A percentile compares a stretch with the other conserved stretches of the same genome.
Conservation (phyloP, 2,888 invertebrate species). For the Keiferia lycopersicella region DNA sequence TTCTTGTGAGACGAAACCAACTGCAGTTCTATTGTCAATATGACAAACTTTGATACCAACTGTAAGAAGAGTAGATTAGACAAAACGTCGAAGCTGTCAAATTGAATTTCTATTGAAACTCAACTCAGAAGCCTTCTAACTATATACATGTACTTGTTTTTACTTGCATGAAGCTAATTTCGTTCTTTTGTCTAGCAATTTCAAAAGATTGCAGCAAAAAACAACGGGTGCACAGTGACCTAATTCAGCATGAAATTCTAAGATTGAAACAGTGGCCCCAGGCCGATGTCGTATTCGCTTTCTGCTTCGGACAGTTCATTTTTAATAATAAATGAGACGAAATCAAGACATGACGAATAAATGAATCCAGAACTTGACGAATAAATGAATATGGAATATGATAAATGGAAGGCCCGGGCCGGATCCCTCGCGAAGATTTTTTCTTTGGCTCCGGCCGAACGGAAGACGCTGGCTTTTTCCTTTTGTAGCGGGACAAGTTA, state of each 20-base stretch:
- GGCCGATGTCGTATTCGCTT: slow-evolving; percentile 67
- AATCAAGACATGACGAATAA: slow-evolving; percentile 83
- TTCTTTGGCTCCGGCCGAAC: slow-evolving; percentile 79
- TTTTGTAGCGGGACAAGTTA: slow-evolving; percentile 80
- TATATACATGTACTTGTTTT: background rate
- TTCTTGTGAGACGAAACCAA: too few relatives aligned
- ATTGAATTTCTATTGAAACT: too few relatives aligned
- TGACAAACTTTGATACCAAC: too few relatives aligned
- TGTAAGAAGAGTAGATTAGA: too few relatives aligned
- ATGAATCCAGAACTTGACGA: slow-evolving; percentile 83
- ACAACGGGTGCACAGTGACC: slow-evolving; percentile 37
- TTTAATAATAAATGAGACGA: slow-evolving; percentile 83
- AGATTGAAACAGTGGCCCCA: slow-evolving; percentile 77
- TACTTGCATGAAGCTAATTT: slow-evolving; percentile 10
- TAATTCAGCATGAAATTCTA: slow-evolving; percentile 72
- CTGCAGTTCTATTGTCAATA: too few relatives aligned
- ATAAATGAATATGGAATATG: slow-evolving; percentile 82
- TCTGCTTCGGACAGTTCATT: slow-evolving; percentile 81
- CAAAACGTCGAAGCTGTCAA: too few relatives aligned
- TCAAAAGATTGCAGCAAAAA: slow-evolving; percentile 43
- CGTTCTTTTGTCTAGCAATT: slow-evolving; percentile 25
- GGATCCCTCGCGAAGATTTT: slow-evolving; percentile 80
- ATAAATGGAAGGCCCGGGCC: slow-evolving; percentile 74
- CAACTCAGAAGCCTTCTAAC: too few relatives aligned
- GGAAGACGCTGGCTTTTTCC: slow-evolving; percentile 81